Conservation (phyloP, 2,888 invertebrate species). For the Caenorhabditis wallacei region DNA sequence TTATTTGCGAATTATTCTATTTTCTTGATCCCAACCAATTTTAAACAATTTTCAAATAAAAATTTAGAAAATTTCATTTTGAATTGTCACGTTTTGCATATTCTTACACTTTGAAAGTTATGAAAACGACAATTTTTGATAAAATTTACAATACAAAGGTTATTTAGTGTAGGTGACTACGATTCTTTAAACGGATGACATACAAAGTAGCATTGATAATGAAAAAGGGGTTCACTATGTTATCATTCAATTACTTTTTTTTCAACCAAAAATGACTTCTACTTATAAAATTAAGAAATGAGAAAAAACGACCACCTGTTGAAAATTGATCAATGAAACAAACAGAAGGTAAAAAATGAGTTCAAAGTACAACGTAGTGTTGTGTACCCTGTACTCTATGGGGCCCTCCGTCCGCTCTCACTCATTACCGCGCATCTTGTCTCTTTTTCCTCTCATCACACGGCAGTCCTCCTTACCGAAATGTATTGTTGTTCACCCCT, state of each 20-base stretch:
- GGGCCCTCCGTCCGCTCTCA: slow-evolving; percentile 8
- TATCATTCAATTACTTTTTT: neutral
- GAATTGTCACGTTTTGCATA: too few relatives aligned
- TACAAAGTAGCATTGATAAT: too few relatives aligned
- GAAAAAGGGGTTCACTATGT: neutral
- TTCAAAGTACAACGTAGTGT: slow-evolving; percentile 48
- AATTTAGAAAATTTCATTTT: too few relatives aligned
- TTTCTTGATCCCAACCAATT: too few relatives aligned
- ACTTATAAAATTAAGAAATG: neutral
- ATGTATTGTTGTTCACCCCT: neutral
- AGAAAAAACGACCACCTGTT: slow-evolving; percentile 6
- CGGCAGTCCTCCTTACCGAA: neutral
- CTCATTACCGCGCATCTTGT: slow-evolving; percentile 29
- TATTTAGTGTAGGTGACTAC: too few relatives aligned
- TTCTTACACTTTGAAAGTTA: too few relatives aligned
- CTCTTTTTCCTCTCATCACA: neutral
- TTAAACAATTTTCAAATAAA: too few relatives aligned
- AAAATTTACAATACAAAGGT: too few relatives aligned
- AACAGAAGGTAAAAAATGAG: neutral
- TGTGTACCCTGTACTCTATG: slow-evolving; percentile 61
- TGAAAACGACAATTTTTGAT: too few relatives aligned
- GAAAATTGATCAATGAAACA: slow-evolving; percentile 29
- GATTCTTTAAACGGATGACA: neutral
- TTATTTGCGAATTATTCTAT: too few relatives aligned
- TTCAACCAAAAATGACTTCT: neutral